Evolutionary conservation across 2,113 vertebrate species (phyloP).

Genomic region (Suncus etruscus): DNA sequence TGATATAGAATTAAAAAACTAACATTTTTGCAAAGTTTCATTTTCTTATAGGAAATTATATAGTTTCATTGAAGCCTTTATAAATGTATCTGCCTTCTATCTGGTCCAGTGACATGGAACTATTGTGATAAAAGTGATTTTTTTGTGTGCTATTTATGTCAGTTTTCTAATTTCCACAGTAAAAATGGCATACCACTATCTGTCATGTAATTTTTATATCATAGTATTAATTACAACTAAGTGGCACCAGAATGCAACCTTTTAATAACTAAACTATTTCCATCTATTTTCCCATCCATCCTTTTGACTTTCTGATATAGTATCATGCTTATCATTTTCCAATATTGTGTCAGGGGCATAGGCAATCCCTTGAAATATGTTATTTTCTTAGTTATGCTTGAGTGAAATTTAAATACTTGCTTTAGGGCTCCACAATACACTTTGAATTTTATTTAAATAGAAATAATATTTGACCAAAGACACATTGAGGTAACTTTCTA

Average conservation of each 20-base stretch:
- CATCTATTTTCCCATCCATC: background rate
- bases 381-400: background rate
- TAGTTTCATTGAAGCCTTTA: background rate
- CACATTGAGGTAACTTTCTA: background rate
- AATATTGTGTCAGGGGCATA: background rate
- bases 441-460: constrained; percentile 3
- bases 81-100: background rate
- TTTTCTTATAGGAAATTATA: background rate
- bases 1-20: background rate
- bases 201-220: background rate
- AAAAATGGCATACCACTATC: background rate
- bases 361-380: background rate
- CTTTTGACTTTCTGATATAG: background rate
- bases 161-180: constrained; percentile 4
- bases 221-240: background rate
- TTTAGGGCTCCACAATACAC: background rate
- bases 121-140: background rate
- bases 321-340: background rate
- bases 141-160: background rate
- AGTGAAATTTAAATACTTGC: constrained; percentile 7
- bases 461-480: background rate
- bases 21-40: background rate
- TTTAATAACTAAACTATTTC: background rate
- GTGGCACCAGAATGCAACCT: background rate
- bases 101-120: background rate